Evolutionary conservation across 2,113 vertebrate species (phyloP).

Genomic region (Scolopax mira): DNA sequence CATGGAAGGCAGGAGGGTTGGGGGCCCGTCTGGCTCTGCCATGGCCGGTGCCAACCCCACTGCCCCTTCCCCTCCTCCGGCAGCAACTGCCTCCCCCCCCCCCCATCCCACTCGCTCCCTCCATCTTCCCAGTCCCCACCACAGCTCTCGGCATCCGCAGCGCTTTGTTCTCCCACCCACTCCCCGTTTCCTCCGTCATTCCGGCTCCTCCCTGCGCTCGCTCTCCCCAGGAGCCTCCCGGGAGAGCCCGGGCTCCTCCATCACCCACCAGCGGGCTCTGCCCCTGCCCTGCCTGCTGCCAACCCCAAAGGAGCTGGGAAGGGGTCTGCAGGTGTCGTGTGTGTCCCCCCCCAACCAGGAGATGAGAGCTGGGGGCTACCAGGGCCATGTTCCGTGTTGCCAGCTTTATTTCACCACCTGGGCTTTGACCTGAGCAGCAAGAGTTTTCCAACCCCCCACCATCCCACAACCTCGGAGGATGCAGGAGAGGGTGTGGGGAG

Average conservation of each 20-base stretch:
- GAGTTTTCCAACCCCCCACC: background rate
- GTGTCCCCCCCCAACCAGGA: fast-evolving
- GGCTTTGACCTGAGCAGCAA: fast-evolving
- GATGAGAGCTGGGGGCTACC: background rate
- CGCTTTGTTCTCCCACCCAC: conserved; percentile 58
- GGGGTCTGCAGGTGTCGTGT: no score
- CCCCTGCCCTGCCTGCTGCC: background rate
- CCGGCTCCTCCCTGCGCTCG: background rate
- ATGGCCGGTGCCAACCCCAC: fast-evolving
- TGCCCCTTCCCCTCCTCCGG: background rate
- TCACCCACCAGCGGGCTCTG: background rate
- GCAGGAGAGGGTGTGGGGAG: fast-evolving
- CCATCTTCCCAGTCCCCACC: background rate
- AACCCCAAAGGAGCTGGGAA: background rate
- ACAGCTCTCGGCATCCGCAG: background rate
- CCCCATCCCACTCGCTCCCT: background rate
- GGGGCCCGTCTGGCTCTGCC: fast-evolving
- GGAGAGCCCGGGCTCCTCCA: background rate
- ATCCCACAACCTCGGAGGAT: fast-evolving
- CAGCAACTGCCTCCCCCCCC: background rate
- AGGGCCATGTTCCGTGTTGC: background rate
- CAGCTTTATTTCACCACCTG: fast-evolving
- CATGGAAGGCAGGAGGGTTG: fast-evolving
- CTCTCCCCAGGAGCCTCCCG: background rate
- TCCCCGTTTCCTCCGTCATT: background rate